Evolutionary conservation across 2,888 invertebrate species (phyloP).

Genomic region (Myathropa florea): DNA sequence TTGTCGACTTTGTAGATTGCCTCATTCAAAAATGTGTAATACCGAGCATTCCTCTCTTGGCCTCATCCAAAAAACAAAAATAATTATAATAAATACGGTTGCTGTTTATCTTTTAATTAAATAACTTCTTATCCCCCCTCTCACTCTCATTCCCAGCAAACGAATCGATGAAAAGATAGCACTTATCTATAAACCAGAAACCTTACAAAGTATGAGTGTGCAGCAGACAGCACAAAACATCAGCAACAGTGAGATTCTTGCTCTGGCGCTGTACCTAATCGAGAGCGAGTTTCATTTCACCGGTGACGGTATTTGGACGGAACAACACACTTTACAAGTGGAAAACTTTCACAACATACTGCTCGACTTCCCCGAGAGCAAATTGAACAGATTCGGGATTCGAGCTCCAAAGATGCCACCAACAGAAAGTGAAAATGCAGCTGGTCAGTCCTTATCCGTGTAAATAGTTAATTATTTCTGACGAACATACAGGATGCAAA

Average conservation of each 20-base stretch:
- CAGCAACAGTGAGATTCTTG: slow-evolving; percentile 83
- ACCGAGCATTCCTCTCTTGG: too few relatives aligned
- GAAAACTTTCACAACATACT: slow-evolving; percentile 79
- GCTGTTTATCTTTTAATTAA: too few relatives aligned
- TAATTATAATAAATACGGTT: too few relatives aligned
- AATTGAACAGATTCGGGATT: slow-evolving; percentile 77
- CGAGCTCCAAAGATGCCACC: slow-evolving; percentile 70
- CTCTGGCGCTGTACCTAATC: slow-evolving; percentile 86
- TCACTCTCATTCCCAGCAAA: slow-evolving; percentile 73
- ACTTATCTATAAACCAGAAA: slow-evolving; percentile 73
- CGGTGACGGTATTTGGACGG: slow-evolving; percentile 87
- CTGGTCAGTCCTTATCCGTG: slow-evolving; percentile 1
- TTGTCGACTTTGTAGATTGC: too few relatives aligned
- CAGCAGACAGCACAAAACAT: slow-evolving; percentile 76
- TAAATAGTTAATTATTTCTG: slow-evolving; percentile 49
- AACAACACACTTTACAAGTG: slow-evolving; percentile 78
- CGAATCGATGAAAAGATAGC: slow-evolving; percentile 77
- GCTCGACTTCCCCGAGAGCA: slow-evolving; percentile 79
- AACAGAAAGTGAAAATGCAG: not conserved
- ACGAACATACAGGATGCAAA: not conserved
- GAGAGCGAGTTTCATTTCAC: slow-evolving; percentile 88
- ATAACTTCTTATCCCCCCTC: not conserved
- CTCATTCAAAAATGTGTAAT: too few relatives aligned
- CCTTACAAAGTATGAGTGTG: slow-evolving; percentile 74
- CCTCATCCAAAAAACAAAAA: too few relatives aligned